A percentile compares a stretch with the other conserved stretches of the same genome.
These are phyloP conservation scores for Pterocles gutturalis DNA, from an alignment of 2,113 vertebrate species.

Conservation along the genomic window DNA sequence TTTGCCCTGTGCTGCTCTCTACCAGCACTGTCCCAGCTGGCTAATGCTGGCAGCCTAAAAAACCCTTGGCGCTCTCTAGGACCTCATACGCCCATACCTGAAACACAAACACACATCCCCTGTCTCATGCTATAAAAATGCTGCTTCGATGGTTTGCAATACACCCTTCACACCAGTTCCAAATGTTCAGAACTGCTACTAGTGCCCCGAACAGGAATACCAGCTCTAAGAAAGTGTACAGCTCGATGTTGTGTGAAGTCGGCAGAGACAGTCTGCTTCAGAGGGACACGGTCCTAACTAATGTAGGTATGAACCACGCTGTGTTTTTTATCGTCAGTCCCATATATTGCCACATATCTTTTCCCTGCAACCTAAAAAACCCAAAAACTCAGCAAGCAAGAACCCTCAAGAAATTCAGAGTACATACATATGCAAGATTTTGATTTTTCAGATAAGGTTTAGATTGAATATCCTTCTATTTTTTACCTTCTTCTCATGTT, in stretches of 20 bases:
- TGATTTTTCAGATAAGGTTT: not conserved
- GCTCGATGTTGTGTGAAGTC: rapidly evolving
- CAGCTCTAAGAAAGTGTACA: not conserved
- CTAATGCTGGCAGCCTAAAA: not conserved
- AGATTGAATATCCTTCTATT: not conserved
- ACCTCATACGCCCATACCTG: not conserved
- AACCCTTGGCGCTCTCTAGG: not conserved
- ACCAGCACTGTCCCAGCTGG: not conserved
- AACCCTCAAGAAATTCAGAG: not conserved
- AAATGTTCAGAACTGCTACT: not conserved
- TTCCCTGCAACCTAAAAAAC: not conserved
- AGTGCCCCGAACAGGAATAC: not conserved
- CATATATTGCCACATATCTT: not conserved
- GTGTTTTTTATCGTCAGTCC: not conserved
- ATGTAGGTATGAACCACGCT: not conserved
- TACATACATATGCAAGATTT: not conserved
- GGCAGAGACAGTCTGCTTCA: not conserved
- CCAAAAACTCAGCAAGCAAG: not conserved
- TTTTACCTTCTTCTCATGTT: not conserved
- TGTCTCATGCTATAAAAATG: not conserved
- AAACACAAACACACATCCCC: not conserved
- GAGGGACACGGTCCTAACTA: not conserved
- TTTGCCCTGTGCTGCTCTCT: not conserved
- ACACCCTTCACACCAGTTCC: not conserved
- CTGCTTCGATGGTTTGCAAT: not conserved